phyloP scores from a whole-genome alignment of 1,140 invertebrate genomes.

The Agrilus planipennis region DNA sequence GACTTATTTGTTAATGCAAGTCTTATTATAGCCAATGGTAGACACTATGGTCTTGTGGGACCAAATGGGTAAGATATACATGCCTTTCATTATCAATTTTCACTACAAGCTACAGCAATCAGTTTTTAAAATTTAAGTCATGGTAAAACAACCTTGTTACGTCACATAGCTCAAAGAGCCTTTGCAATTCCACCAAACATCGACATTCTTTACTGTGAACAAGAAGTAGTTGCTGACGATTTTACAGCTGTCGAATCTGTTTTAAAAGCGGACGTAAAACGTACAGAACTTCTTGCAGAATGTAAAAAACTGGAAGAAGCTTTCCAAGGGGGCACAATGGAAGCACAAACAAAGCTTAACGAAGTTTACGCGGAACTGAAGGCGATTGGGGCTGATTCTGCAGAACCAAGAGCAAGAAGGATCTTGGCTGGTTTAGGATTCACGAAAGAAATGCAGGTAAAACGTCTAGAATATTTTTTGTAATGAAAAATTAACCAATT shows the following conservation, averaged over 20 bases:
- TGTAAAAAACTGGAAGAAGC: conserved; percentile 75
- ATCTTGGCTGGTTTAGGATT: conserved; percentile 97
- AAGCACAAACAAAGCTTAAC: conserved; percentile 67
- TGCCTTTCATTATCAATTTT: not conserved
- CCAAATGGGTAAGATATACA: conserved; percentile 74
- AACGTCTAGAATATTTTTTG: no score
- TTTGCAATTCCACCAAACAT: conserved; percentile 93
- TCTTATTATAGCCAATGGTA: conserved; percentile 83
- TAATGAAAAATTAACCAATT: no score
- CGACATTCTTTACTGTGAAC: conserved; percentile 96
- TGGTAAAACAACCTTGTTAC: conserved; percentile 96
- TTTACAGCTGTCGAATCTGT: conserved; percentile 86
- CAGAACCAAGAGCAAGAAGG: conserved; percentile 85
- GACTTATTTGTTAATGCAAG: conserved; percentile 96
- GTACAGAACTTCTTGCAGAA: conserved; percentile 70
- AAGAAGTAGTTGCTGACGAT: conserved; percentile 93
- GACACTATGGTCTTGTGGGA: conserved; percentile 94
- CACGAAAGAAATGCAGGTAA: conserved; percentile 77
- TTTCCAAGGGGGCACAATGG: conserved; percentile 52
- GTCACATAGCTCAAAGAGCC: conserved; percentile 79
- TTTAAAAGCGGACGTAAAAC: conserved; percentile 82
- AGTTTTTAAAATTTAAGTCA: conserved; percentile 48
- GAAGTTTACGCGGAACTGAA: conserved; percentile 93
- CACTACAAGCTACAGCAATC: not conserved
- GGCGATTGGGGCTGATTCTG: conserved; percentile 93